Percentiles rank a stretch among this genome's conserved stretches.
Conservation (phyloP, 2,113 vertebrate species). For the Numida meleagris region DNA sequence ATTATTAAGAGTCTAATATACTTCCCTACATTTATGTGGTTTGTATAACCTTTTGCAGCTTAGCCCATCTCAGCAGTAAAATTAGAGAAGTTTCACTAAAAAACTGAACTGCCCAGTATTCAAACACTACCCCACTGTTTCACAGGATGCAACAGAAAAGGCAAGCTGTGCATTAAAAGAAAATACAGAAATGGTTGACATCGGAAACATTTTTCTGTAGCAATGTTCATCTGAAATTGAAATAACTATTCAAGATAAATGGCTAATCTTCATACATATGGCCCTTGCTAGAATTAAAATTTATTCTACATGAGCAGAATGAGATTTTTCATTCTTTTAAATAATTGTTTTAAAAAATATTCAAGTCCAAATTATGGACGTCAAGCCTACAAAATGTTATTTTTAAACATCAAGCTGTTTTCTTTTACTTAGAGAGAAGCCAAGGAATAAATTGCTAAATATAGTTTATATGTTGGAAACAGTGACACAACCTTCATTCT, state of each 20-base stretch:
- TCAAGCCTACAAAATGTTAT: conserved; percentile 68
- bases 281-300: not conserved
- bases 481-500: conserved; percentile 71
- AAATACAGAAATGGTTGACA: not conserved
- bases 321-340: conserved; percentile 44
- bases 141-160: not conserved
- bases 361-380: conserved; percentile 42
- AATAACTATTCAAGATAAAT: conserved; percentile 36
- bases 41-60: conserved; percentile 20
- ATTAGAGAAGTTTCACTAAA: not conserved
- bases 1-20: conserved; percentile 19
- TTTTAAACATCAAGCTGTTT: conserved; percentile 70
- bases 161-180: not conserved
- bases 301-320: conserved; percentile 8
- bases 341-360: conserved; percentile 57
- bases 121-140: not conserved
- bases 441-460: conserved; percentile 70
- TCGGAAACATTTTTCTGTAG: not conserved
- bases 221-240: not conserved
- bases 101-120: not conserved
- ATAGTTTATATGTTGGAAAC: conserved; percentile 70
- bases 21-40: not conserved
- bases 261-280: not conserved
- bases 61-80: not conserved
- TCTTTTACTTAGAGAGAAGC: conserved; percentile 65